Base-by-base conservation (phyloP, 2,113 vertebrate species). In the Dicrurus megarhynchus region DNA sequence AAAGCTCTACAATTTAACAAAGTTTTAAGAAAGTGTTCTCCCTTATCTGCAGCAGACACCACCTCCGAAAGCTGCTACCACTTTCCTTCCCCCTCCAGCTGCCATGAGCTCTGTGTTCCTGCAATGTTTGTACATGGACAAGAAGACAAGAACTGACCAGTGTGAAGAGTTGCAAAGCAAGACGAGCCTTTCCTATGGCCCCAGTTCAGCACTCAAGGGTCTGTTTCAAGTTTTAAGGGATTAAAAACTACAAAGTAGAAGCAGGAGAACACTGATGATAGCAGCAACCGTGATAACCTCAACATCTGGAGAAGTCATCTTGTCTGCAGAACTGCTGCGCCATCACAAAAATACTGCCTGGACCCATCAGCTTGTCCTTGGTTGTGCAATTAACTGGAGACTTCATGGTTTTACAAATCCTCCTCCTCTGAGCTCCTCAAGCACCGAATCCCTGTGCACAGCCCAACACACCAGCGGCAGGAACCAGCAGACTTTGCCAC, bases 361-460 rank as follows among this genome's bases (percentile, higher is more conserved):
- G 32, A 60, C n/a, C 39, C 46, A 53, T 8, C 61, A 75, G 79
- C 12, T 28, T 46, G 24, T 57, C 49, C 37, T 14, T 23, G 55
- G 30, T 9, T 28, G 3, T 16, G 47, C 35, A 50, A 12, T 2
- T 6, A 35, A 18, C 5, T 8, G 22, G 13, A 47, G 27, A 32
- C 44, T 57, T 63, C 0, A 15, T 10, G 30, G n/a, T 50, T 85
- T 71, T 50, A 59, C 10, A 71, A 11, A 32, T 49, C 18, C n/a
- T 44, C 9, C 22, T 81, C 4, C 39, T 76, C 63, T 23, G 23
- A 50, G 14, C 27, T n/a, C 21, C 47, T 46, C 57, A 42, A 35
- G 35, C 49, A 80, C 10, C 0, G 0, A 26, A 47, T 14, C 61
- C 9, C 5, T 23, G 21, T 6, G 5, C 18, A 8, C 11, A 60